Evolutionary conservation across 2,888 invertebrate species (phyloP).

Genomic region (Scaptomyza cyrtandrae): DNA sequence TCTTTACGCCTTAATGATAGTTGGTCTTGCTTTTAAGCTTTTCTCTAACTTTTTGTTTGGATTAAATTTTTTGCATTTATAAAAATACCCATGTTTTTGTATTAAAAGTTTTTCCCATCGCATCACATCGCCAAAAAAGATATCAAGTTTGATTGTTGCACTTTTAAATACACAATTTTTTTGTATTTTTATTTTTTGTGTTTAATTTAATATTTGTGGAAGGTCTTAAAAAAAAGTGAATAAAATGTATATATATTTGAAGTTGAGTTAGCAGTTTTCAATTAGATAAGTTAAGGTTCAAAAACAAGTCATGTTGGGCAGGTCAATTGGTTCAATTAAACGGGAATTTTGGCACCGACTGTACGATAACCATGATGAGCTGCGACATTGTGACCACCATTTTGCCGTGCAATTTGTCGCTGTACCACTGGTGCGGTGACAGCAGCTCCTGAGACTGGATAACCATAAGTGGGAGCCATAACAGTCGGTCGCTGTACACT

Average conservation of each 20-base stretch:
- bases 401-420: slow-evolving; percentile 2
- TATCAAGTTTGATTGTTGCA: too few species aligned
- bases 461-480: too few species aligned
- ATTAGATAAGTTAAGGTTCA: background rate
- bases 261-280: background rate
- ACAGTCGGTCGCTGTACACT: background rate
- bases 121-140: too few species aligned
- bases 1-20: too few species aligned
- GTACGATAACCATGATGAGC: slow-evolving; percentile 2
- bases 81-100: too few species aligned
- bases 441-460: background rate
- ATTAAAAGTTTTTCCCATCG: too few species aligned
- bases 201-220: background rate
- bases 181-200: too few species aligned
- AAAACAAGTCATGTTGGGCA: background rate
- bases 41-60: too few species aligned
- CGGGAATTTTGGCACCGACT: slow-evolving; percentile 1
- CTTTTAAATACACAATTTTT: too few species aligned
- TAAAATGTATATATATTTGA: too few species aligned
- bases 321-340: background rate
- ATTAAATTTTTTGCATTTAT: too few species aligned
- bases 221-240: background rate
- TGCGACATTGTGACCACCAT: background rate
- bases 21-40: too few species aligned
- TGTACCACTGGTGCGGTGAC: background rate